Evolutionary conservation across 1,140 invertebrate species (phyloP).

Genomic region (Drosophila micromelanica): DNA sequence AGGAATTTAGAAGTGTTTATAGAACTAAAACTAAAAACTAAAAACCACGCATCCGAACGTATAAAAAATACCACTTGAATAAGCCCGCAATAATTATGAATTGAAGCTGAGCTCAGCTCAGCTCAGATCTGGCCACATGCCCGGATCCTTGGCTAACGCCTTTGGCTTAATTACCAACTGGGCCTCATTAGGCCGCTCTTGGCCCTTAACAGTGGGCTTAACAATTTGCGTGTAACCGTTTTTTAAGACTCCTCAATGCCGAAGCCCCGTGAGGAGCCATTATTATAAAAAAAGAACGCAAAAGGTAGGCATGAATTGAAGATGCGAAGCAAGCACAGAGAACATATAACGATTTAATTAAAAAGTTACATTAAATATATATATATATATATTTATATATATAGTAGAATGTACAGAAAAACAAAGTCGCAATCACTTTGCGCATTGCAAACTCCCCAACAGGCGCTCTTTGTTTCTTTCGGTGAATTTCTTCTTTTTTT

Average conservation of each 20-base stretch:
- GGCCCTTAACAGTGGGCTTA: neutral
- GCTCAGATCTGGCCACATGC: neutral
- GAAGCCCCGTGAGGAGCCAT: conserved; percentile 57
- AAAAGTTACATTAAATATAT: conserved; percentile 78
- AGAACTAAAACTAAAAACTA: too few species aligned
- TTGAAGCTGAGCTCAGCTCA: neutral
- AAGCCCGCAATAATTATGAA: conserved; percentile 1
- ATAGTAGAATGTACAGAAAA: conserved; percentile 29
- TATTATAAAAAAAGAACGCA: conserved; percentile 40
- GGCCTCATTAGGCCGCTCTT: conserved; percentile 31
- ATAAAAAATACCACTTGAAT: neutral
- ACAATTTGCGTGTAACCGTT: conserved; percentile 60
- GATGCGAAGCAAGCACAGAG: neutral
- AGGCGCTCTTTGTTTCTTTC: neutral
- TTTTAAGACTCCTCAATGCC: conserved; percentile 19
- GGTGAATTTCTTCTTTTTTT: too few species aligned
- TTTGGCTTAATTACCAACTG: conserved; percentile 36
- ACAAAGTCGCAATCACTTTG: conserved; percentile 39
- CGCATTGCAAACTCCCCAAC: neutral
- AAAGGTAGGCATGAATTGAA: neutral
- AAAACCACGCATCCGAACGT: too few species aligned
- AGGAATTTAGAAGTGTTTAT: too few species aligned
- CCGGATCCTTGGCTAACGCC: conserved; percentile 2
- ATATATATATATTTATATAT: conserved; percentile 8
- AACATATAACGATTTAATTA: conserved; percentile 75